Base-by-base conservation (phyloP, 2,888 invertebrate genomes). In the Liposcelis brunnea region DNA sequence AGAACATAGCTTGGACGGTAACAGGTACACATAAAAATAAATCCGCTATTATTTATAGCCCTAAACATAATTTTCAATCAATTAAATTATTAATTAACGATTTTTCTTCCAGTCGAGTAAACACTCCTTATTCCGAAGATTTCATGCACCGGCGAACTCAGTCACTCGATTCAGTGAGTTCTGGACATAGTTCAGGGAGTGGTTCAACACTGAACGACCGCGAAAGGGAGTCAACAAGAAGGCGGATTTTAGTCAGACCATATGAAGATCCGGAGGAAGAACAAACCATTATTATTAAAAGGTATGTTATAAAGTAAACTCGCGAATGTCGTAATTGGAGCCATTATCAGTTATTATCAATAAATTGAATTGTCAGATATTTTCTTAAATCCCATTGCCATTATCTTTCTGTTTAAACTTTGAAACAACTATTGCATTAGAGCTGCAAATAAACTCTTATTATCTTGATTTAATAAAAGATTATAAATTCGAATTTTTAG, bases 131-230 rank as follows among this genome's bases (percentile, higher is more conserved):
- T 26, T 26, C 26, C 26, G 26, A 26, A 26, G 26, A 26, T 26
- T 26, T 26, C 26, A 26, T 48, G n/a, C 54, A 56, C 43, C 55
- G 55, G 35, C 50, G 56, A 18, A 55, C 55, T 1, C 56, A 55
- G 46, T 58, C 58, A n/a, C 47, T 55, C 50, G 58, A 58, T 46
- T 57, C 57, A 6, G 53, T 56, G 50, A 58, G 58, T 46, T 57
- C 57, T 3, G 56, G 57, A 11, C 57, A 57, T 49, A 55, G 56
- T 47, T 56, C 56, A 1, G 56, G 55, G 7, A 53, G 53, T 2
- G 53, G 52, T n/a, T 18, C 45, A 12, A 40, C 35, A 7, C n/a
- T 11, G 12, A 26, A 26, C 26, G 35, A 16, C 19, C 15, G 31
- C 48, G 40, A 14, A 21, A 18, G 12, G 21, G 40, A 40, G 12